Evolutionary conservation across 1,140 invertebrate genomes (phyloP), one percentile per base, ranked within the genome.

Genomic region (Hypsibius dujardini): DNA sequence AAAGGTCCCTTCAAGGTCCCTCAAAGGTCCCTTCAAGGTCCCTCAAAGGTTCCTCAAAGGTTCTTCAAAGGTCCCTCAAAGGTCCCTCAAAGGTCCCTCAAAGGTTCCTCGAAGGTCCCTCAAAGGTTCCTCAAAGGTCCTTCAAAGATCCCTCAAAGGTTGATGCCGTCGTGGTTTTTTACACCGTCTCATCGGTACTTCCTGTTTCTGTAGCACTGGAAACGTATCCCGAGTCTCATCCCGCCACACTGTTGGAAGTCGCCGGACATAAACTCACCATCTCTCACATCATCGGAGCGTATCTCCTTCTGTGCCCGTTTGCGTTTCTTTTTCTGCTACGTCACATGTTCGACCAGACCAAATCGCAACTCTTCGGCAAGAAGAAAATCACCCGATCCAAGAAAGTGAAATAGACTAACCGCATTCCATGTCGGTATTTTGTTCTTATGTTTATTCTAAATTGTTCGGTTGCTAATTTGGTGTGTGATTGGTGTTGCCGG

Each of bases 341-440:
- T 3, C 42, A 67, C 62, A 67, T 67, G 62, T 67, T 67, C 42
- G 12, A 12, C 62, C 62, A 15, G 45, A 67, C 62, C 42, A 67
- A 67, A 42, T 15, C 12, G 12, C 62, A 67, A 42, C 42, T 67
- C 12, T 67, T 67, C 62, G 62, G 12, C 62, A 42, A 67, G 3
- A 67, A 67, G 12, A 7, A 3, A 12, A 42, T 3, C 12, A 42
- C 3, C 42, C 42, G 12, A 7, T 15, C 12, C 12, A 67, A 42
- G 42, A 67, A 67, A 42, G 62, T 67, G 62, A 12, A 67, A 42
- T 67, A 67, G 42, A 7, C 7, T 7, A 67, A 67, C 7, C 42
- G 42, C 62, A 67, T 67, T 45, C 62, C 62, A 42, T 28, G 28
- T 28, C 28, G 62, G 45, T 12, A 42, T 67, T 67, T 67, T 67